Evolutionary conservation across 2,888 invertebrate species (phyloP).

Genomic region (Onthophagus sagittarius): DNA sequence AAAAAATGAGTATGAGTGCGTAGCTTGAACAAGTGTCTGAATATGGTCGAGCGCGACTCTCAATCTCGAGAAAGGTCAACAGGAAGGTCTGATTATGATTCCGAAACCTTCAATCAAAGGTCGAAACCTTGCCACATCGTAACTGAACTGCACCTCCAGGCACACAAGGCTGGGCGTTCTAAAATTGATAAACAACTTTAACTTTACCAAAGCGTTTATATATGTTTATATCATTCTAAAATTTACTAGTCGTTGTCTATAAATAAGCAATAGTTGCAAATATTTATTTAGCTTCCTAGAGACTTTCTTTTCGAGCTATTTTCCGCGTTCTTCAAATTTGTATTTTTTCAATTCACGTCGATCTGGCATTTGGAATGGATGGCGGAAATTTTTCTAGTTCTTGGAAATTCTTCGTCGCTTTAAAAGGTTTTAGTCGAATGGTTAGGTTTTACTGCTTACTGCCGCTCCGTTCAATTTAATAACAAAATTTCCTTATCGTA

Average conservation of each 20-base stretch:
- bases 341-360: neutral
- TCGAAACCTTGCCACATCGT: neutral
- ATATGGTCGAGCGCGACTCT: neutral
- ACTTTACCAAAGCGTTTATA: no score
- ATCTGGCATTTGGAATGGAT: neutral
- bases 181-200: neutral
- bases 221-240: no score
- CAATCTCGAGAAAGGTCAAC: neutral
- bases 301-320: neutral
- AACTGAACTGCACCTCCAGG: neutral
- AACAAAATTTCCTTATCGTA: no score
- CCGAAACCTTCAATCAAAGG: neutral
- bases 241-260: no score
- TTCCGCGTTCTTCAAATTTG: neutral
- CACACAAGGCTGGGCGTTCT: neutral
- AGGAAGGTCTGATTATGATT: neutral
- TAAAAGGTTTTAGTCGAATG: neutral
- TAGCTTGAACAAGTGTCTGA: neutral
- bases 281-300: neutral
- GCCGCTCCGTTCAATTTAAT: no score
- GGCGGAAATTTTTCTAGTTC: neutral
- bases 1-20: no score
- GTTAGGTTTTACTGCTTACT: no score
- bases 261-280: no score
- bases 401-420: neutral